Conservation (phyloP, 2,888 invertebrate genomes). For the Hyposoter dolosus region DNA sequence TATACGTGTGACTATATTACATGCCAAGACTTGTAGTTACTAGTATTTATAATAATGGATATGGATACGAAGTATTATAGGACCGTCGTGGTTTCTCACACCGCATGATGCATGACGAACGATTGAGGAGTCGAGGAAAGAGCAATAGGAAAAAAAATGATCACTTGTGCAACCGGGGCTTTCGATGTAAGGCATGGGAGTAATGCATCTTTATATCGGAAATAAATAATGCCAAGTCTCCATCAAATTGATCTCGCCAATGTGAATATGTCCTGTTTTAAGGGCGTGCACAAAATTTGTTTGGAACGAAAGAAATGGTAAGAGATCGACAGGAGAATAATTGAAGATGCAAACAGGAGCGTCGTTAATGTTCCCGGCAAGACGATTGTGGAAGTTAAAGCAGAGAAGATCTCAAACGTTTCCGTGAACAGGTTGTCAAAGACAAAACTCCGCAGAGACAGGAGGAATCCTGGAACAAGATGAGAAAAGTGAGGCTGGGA, state of each 20-base stretch:
- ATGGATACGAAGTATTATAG: slow-evolving; percentile 2
- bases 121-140: background rate
- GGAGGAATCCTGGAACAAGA: slow-evolving; percentile 43
- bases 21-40: slow-evolving; percentile 12
- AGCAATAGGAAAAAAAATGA: background rate
- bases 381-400: slow-evolving; percentile 20
- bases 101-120: background rate
- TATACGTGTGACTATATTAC: slow-evolving; percentile 40
- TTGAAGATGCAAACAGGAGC: slow-evolving; percentile 54
- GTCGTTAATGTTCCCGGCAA: slow-evolving; percentile 34
- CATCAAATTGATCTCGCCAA: background rate
- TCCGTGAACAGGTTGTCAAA: slow-evolving; percentile 65
- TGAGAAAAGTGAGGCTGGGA: slow-evolving; percentile 40
- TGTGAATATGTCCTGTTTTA: background rate
- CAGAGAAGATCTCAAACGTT: slow-evolving; percentile 48
- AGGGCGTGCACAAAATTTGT: slow-evolving; percentile 14
- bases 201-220: background rate
- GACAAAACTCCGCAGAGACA: slow-evolving; percentile 60
- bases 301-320: background rate
- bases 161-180: background rate
- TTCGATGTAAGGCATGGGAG: background rate
- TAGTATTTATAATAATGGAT: slow-evolving; percentile 23
- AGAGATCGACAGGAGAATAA: slow-evolving; percentile 31
- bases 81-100: slow-evolving; percentile 13
- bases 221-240: background rate